Evolutionary conservation across 2,113 vertebrate genomes (phyloP).

Genomic region (Hippocampus zosterae): DNA sequence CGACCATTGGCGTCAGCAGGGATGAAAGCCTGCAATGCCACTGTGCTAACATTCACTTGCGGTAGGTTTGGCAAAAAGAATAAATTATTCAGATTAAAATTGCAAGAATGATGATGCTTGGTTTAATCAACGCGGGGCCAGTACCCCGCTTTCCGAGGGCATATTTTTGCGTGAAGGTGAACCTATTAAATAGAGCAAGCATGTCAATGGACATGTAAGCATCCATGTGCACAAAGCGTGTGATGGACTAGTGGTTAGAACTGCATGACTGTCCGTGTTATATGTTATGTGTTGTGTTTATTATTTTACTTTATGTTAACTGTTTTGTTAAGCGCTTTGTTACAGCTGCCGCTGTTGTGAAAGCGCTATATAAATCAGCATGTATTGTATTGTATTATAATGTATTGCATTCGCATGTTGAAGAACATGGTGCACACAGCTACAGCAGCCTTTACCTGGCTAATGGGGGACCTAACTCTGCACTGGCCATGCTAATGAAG

Average conservation of each 20-base stretch:
- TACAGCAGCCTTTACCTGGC: not conserved
- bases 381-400: too few species aligned
- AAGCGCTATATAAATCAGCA: too few species aligned
- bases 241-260: too few species aligned
- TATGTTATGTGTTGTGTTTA: too few species aligned
- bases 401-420: not conserved
- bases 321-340: too few species aligned
- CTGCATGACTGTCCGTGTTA: too few species aligned
- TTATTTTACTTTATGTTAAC: too few species aligned
- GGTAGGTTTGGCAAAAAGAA: constrained; percentile 2
- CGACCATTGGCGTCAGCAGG: constrained; percentile 13
- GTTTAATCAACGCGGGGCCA: constrained; percentile 40
- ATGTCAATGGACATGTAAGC: not conserved
- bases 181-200: constrained; percentile 10
- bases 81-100: constrained; percentile 24
- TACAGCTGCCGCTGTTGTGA: too few species aligned
- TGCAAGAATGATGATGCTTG: constrained; percentile 25
- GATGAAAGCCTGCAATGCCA: constrained; percentile 11
- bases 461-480: constrained; percentile 36
- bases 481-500: constrained; percentile 38
- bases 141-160: not conserved
- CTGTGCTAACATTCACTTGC: not conserved
- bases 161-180: not conserved
- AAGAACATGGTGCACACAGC: not conserved
- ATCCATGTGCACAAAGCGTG: too few species aligned